A percentile compares a stretch with the other conserved stretches of the same genome.
phyloP scores from a whole-genome alignment of 2,113 vertebrate genomes.

The Hydrochoerus hydrochaeris region DNA sequence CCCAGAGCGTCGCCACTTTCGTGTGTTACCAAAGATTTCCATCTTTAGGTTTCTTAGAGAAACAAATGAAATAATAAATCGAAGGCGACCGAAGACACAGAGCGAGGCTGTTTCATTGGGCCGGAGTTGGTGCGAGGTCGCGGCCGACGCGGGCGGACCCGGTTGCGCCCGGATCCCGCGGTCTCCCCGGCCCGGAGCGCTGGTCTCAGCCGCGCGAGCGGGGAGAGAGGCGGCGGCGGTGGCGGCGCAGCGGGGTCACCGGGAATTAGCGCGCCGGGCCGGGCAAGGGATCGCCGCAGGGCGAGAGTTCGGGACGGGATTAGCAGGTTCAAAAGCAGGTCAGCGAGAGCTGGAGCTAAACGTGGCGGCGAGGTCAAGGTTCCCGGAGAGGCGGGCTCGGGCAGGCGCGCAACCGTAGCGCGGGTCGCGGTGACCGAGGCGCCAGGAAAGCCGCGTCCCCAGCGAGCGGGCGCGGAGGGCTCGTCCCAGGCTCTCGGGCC shows the following conservation, averaged over 20 bases:
- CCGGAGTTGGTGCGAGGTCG: too few species aligned
- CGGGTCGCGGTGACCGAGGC: accelerated
- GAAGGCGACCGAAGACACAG: neutral
- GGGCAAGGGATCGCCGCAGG: neutral
- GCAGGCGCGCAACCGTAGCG: neutral
- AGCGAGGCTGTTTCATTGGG: neutral
- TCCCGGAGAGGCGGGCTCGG: neutral
- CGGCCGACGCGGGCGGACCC: accelerated
- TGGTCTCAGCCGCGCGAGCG: neutral
- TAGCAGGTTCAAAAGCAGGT: constrained; percentile 80
- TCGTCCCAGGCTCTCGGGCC: neutral
- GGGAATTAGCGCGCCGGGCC: constrained; percentile 70
- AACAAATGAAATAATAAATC: neutral
- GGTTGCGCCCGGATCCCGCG: accelerated
- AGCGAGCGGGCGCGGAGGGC: neutral
- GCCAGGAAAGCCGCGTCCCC: neutral
- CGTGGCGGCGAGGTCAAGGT: constrained; percentile 64
- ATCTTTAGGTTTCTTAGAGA: neutral
- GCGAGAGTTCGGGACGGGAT: constrained; percentile 73
- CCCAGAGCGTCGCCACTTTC: neutral
- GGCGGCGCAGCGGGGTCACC: neutral
- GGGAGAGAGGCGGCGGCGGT: neutral
- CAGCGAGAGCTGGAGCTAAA: constrained; percentile 76
- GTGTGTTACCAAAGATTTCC: neutral
- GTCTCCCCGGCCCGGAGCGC: neutral